These are phyloP conservation scores for Tanaodytes sp. DNA, from an alignment of 2,888 invertebrate genomes.

Conservation along the genomic window DNA sequence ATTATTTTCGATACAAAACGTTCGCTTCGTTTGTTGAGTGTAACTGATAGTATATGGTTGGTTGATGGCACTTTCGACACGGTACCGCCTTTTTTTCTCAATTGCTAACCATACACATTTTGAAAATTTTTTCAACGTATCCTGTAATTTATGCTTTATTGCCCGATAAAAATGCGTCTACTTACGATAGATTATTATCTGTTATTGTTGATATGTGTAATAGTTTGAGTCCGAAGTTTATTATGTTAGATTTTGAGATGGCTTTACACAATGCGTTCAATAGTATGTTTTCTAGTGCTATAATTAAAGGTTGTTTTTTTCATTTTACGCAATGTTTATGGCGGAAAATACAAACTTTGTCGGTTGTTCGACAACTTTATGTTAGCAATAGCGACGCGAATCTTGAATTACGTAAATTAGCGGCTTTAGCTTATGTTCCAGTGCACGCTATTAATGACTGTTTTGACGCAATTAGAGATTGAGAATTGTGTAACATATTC, in stretches of 20 bases:
- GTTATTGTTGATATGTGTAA: background rate
- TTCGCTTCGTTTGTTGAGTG: too few species aligned
- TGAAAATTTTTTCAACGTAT: background rate
- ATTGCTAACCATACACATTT: background rate
- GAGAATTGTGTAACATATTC: too few species aligned
- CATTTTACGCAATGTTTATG: slow-evolving; percentile 9
- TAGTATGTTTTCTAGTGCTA: background rate
- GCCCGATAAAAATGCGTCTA: background rate
- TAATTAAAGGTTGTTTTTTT: slow-evolving; percentile 9
- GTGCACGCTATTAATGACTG: too few species aligned
- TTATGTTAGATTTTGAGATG: slow-evolving; percentile 1
- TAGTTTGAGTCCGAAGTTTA: background rate
- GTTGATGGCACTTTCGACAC: background rate
- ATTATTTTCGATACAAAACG: background rate
- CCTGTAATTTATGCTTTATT: background rate
- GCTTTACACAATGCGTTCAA: background rate
- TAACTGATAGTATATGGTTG: too few species aligned
- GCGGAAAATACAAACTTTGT: too few species aligned
- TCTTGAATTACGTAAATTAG: too few species aligned
- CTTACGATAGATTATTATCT: background rate
- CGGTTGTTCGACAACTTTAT: too few species aligned
- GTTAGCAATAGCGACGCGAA: too few species aligned
- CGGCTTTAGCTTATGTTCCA: too few species aligned
- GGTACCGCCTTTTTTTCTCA: background rate
- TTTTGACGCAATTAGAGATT: too few species aligned